Conservation (phyloP, 2,797 vertebrate genomes). For the Gymnodraco acuticeps region DNA sequence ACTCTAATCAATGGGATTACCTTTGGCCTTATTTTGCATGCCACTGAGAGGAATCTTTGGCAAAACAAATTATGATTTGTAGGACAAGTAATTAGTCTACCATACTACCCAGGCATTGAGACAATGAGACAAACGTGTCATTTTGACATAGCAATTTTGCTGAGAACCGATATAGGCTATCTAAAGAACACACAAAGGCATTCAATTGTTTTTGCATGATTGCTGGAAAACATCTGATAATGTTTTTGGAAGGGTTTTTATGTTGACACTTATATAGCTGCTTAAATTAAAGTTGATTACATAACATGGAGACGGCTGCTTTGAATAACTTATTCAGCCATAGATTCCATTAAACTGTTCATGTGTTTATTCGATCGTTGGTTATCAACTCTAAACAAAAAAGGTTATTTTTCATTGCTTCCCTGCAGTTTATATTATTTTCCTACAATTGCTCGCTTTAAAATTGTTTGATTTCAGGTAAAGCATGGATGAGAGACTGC, state of each 20-base stretch:
- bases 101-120: slow-evolving; percentile 18
- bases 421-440: background rate
- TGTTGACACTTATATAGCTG: background rate
- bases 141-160: slow-evolving; percentile 12
- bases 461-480: background rate
- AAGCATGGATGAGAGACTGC: background rate
- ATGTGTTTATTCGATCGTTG: background rate
- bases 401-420: background rate
- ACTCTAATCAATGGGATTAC: slow-evolving; percentile 79
- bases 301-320: background rate
- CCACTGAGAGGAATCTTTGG: slow-evolving; percentile 56
- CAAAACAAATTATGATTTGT: slow-evolving; percentile 75
- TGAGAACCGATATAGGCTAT: background rate
- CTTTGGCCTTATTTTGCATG: slow-evolving; percentile 77
- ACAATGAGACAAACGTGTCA: slow-evolving; percentile 24
- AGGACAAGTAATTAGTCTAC: slow-evolving; percentile 70
- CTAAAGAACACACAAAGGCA: background rate
- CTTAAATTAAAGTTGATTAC: background rate
- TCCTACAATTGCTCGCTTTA: background rate
- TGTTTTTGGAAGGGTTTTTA: background rate
- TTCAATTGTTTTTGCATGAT: background rate
- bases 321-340: background rate
- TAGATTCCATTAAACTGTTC: background rate
- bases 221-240: background rate
- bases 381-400: background rate